Evolutionary conservation across 2,888 invertebrate species (phyloP), one percentile per base, ranked within the genome.

Genomic region (Rosalia funebris): DNA sequence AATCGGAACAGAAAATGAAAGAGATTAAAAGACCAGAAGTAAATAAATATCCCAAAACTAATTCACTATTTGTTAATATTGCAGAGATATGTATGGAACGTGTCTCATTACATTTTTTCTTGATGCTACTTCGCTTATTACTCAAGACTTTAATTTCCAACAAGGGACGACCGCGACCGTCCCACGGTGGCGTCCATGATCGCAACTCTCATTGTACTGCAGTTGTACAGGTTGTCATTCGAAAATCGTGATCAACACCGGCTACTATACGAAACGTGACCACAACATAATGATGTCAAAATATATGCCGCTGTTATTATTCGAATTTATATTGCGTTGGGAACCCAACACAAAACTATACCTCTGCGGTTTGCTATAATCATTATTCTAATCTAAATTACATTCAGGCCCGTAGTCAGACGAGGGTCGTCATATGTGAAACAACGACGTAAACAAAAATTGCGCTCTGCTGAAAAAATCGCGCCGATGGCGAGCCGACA

Each of bases 181-280:
- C 25, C 25, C 25, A 5, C 7, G 3, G 25, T 3, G 17, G 39
- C 60, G 63, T 37, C 63, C 31, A 57, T 63, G 60, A 44, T 25
- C 47, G 15, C 54, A 50, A 48, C 42, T 57, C 50, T 53, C 45
- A 57, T 46, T 46, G 42, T 48, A 44, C 42, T 57, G 59, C 50
- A 53, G 56, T 59, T 65, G 63, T 61, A 66, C 69, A 72, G 72
- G 69, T 71, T 72, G 74, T 74, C 74, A 74, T 73, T 77, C 73
- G 71, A 66, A 74, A 73, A 75, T 79, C 79, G 79, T 79, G 79
- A 78, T 78, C 76, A 75, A 79, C 77, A 78, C 76, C 73, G 77
- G 80, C 79, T 80, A 79, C 79, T 76, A 79, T 80, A 77, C 73
- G 75, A 78, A 80, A 79, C 80, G 79, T 80, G 80, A 80, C 75